phyloP scores from a whole-genome alignment of 2,797 vertebrate species.

The Nyctalus aviator region DNA sequence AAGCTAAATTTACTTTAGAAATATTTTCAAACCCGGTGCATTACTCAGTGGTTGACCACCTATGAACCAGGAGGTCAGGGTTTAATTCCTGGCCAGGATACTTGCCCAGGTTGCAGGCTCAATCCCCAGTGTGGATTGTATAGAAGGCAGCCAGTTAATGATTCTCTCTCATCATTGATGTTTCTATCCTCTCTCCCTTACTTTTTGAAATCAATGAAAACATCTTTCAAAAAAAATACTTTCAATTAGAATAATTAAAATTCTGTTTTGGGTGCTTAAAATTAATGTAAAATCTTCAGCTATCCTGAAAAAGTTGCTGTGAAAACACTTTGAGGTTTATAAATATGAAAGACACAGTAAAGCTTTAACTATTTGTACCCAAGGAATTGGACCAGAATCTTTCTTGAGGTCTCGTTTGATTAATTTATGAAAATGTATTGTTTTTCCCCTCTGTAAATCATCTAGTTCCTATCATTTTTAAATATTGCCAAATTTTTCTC shows the following conservation, averaged over 20 bases:
- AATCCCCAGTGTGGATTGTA: no score
- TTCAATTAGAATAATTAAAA: constrained; percentile 38
- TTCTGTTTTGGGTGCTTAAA: constrained; percentile 1
- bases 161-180: no score
- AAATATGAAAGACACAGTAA: constrained; percentile 15
- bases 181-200: no score
- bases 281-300: not conserved
- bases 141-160: no score
- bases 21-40: not conserved
- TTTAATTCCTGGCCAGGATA: no score
- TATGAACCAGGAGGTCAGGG: no score
- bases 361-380: constrained; percentile 34
- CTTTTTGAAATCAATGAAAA: no score
- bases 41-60: no score
- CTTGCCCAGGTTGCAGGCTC: no score
- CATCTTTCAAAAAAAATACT: no score
- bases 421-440: constrained; percentile 28
- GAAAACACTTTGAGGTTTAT: not conserved
- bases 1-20: constrained; percentile 35
- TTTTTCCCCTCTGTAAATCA: not conserved
- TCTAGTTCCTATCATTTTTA: not conserved
- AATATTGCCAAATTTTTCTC: constrained; percentile 18
- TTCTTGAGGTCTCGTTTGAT: constrained; percentile 16
- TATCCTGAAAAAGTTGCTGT: constrained; percentile 1
- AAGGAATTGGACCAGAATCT: not conserved